Evolutionary conservation across 2,888 invertebrate species (phyloP).

Genomic region (Neoascia interrupta): DNA sequence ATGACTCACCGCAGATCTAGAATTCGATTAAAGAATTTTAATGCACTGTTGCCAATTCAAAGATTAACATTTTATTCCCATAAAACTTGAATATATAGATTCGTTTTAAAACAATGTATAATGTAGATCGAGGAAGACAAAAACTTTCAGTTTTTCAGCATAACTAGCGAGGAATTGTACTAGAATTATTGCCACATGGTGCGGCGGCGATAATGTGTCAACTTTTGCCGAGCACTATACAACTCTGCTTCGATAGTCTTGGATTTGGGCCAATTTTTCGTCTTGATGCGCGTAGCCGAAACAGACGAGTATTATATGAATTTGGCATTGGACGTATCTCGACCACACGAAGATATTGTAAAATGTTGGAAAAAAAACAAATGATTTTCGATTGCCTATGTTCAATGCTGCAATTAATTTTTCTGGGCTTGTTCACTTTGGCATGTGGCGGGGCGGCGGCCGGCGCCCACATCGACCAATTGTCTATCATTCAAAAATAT

Average conservation of each 20-base stretch:
- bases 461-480: too few species aligned
- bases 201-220: conserved; percentile 56
- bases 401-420: conserved; percentile 70
- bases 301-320: conserved; percentile 38
- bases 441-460: conserved; percentile 39
- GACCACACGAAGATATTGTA: not conserved
- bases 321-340: conserved; percentile 31
- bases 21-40: too few species aligned
- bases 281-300: conserved; percentile 47
- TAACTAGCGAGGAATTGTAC: not conserved
- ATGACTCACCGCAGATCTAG: too few species aligned
- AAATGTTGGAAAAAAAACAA: too few species aligned
- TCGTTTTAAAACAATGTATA: too few species aligned
- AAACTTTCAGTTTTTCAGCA: conserved; percentile 22
- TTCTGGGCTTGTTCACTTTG: conserved; percentile 66
- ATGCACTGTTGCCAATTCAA: too few species aligned
- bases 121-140: too few species aligned
- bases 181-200: conserved; percentile 46
- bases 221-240: conserved; percentile 53
- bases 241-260: conserved; percentile 51
- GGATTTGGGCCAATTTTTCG: conserved; percentile 44
- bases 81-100: too few species aligned
- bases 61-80: too few species aligned
- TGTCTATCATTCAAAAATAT: conserved; percentile 70
- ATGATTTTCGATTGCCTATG: conserved; percentile 67